Percentiles rank a stretch among this genome's conserved stretches.
These are phyloP conservation scores for Armadillidium nasatum DNA, from an alignment of 1,140 invertebrate genomes.

Conservation along the genomic window DNA sequence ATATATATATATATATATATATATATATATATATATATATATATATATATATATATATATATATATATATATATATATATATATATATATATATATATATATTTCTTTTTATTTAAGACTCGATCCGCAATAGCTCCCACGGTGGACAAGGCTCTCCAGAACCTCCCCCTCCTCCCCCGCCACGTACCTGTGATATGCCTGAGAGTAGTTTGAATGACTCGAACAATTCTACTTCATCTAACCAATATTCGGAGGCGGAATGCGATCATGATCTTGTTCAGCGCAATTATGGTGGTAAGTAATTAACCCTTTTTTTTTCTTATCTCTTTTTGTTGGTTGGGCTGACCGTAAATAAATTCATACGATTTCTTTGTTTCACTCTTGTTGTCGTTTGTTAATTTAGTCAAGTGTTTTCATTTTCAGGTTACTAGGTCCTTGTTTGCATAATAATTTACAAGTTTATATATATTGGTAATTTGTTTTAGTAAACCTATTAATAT, in stretches of 20 bases:
- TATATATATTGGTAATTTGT: too few relatives aligned
- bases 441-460: too few relatives aligned
- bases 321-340: too few relatives aligned
- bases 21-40: too few relatives aligned
- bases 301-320: conserved; percentile 26
- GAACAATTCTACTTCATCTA: conserved; percentile 66
- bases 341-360: too few relatives aligned
- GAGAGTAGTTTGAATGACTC: conserved; percentile 36
- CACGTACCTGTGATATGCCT: conserved; percentile 36
- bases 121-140: conserved; percentile 35
- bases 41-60: too few relatives aligned
- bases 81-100: background rate
- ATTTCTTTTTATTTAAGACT: conserved; percentile 7
- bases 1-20: background rate
- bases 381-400: too few relatives aligned
- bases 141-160: conserved; percentile 39
- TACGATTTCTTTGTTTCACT: too few relatives aligned
- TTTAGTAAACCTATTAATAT: too few relatives aligned
- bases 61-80: background rate
- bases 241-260: conserved; percentile 87
- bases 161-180: conserved; percentile 40
- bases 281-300: conserved; percentile 68
- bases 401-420: too few relatives aligned
- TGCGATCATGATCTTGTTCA: conserved; percentile 74
- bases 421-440: too few relatives aligned